Evolutionary conservation across 2,888 invertebrate genomes (phyloP), one percentile per base, ranked within the genome.

Genomic region (Spialia ferax): DNA sequence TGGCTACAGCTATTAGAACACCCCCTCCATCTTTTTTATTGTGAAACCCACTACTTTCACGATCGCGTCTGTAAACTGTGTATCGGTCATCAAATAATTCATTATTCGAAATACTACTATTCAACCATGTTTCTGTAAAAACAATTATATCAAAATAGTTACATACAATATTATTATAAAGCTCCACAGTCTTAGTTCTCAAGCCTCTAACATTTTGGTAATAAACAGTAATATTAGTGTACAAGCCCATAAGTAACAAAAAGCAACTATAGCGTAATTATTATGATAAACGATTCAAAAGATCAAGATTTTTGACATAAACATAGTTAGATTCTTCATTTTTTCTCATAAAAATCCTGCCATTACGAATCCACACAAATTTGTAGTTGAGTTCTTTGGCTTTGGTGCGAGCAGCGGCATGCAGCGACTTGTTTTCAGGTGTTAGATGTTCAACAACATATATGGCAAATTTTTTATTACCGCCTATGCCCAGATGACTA

Each of bases 31-130:
- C 15, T 10, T 48, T 48, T 18, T 48, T 20, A 1, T 18, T 18
- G 20, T 48, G 48, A 48, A 48, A 48, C 48, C 18, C 15, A n/a
- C 48, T 48, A 8, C 48, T 48, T 8, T 48, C 18, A n/a, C 48
- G 48, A 48, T 48, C 48, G 7, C 48, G 48, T 20, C 48, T 48
- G 18, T 48, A 48, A 20, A 20, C 48, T 2, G 20, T 20, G 8
- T 48, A 20, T 20, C 48, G 48, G 48, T 48, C 48, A 18, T 48
- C 48, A 20, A 48, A 48, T 48, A 48, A 18, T 48, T 48, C 48
- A 8, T 20, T 48, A 18, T 48, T 20, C 7, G 15, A n/a, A 18
- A 48, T 15, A 2, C 48, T 48, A n/a, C 20, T 20, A 10, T 48
- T 18, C 18, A 48, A 48, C 48, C 48, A 48, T 18, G 48, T 48